Evolutionary conservation across 2,113 vertebrate species (phyloP), one percentile per base, ranked within the genome.

Genomic region (Cynopterus brachyotis): DNA sequence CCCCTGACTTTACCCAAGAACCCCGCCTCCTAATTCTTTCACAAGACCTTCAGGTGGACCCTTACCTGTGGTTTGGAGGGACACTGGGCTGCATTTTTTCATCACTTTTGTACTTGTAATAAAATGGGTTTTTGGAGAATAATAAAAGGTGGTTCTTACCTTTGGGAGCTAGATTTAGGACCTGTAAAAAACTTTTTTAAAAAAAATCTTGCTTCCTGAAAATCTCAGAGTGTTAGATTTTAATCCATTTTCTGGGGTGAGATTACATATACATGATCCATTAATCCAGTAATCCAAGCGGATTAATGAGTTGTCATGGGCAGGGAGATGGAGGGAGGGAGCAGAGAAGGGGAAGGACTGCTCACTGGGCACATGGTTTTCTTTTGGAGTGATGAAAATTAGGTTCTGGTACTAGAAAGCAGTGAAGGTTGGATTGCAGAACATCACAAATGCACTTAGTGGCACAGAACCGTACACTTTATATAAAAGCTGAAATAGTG

Each of bases 361-460:
- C 60, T 66, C 26, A 42, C 42, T 40, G 35, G 40, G 42, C 6
- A 47, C 12, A 3, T 28, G 60, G 17, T 67, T 67, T 55, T 35
- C 35, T 40, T 64, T 17, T 9, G 4, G 5, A 1, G 26, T 3
- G 12, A 17, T 42, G 12, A n/a, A 5, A n/a, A 17, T 6, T 22
- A 35, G 11, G 16, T 62, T 35, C 22, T 62, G 22, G 57, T 19
- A 12, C 15, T 5, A 45, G 7, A n/a, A 12, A 22, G 50, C 10
- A 40, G 8, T 6, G 55, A 60, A 1, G 40, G 24, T 16, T 1
- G 1, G 1, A 6, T 30, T 2, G 1, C 1, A 6, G 7, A 35
- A 16, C 78, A 3, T 6, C 6, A 16, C 16, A 26, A 30, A 30
- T 2, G 78, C 9, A 8, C n/a, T 17, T 1, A 19, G 22, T 35